phyloP scores from a whole-genome alignment of 2,888 invertebrate genomes.

The Schrankia costaestrigalis region DNA sequence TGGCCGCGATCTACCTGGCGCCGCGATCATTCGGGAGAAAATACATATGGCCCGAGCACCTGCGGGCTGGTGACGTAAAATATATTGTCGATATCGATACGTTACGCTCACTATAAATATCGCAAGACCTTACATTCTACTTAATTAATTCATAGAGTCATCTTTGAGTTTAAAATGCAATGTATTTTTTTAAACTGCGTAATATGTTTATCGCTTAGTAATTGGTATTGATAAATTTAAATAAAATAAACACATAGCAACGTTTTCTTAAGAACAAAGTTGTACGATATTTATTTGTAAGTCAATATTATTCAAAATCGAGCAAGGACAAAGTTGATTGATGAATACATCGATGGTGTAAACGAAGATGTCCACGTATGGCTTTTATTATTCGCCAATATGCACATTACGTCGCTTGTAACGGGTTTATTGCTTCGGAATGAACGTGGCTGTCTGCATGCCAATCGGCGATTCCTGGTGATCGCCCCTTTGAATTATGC shows the following conservation, averaged over 20 bases:
- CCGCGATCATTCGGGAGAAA: conserved; percentile 39
- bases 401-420: conserved; percentile 69
- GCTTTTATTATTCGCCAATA: conserved; percentile 52
- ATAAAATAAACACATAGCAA: too few species aligned
- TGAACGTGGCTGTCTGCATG: conserved; percentile 72
- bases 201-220: too few species aligned
- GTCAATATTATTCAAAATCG: background rate
- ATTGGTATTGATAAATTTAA: too few species aligned
- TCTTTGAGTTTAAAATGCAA: background rate
- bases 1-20: conserved; percentile 34
- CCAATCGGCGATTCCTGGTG: conserved; percentile 73
- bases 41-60: conserved; percentile 46
- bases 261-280: too few species aligned
- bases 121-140: too few species aligned
- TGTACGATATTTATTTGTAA: too few species aligned
- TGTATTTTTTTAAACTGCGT: too few species aligned
- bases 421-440: conserved; percentile 75
- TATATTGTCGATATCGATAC: conserved; percentile 41
- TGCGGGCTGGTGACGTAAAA: conserved; percentile 46
- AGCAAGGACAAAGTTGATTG: conserved; percentile 1
- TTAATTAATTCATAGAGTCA: background rate
- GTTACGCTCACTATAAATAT: too few species aligned
- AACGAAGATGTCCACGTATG: conserved; percentile 26
- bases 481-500: conserved; percentile 78
- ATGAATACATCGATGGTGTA: conserved; percentile 11